Evolutionary conservation across 2,113 vertebrate species (phyloP).

Genomic region (Etheostoma spectabile): DNA sequence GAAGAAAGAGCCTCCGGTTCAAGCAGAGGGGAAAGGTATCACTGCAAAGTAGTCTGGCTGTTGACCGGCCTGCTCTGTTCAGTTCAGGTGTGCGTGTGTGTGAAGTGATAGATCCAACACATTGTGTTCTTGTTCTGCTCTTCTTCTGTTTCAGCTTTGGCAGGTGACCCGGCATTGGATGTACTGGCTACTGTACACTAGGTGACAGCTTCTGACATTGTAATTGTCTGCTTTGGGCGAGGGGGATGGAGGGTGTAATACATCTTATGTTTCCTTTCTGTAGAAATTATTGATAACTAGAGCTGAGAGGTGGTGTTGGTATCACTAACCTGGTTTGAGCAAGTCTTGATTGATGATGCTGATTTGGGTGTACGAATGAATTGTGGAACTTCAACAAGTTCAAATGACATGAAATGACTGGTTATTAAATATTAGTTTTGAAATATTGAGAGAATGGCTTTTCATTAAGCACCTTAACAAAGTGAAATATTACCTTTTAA

Average conservation of each 20-base stretch:
- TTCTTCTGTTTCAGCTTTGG: conserved; percentile 79
- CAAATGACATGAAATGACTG: background rate
- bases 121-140: conserved; percentile 79
- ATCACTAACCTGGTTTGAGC: conserved; percentile 40
- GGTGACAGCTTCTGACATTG: conserved; percentile 81
- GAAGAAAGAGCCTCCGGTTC: conserved; percentile 90
- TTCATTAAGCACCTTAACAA: background rate
- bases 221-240: conserved; percentile 79
- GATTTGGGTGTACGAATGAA: conserved; percentile 25
- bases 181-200: conserved; percentile 71
- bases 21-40: conserved; percentile 83
- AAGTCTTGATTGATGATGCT: conserved; percentile 35
- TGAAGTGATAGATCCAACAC: conserved; percentile 82
- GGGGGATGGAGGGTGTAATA: conserved; percentile 65
- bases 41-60: conserved; percentile 62
- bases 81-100: conserved; percentile 69
- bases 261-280: conserved; percentile 74
- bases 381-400: background rate
- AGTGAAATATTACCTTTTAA: background rate
- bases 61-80: conserved; percentile 62
- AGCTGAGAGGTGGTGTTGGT: conserved; percentile 57
- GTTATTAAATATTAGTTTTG: conserved; percentile 5
- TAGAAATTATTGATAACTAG: conserved; percentile 79
- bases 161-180: conserved; percentile 76
- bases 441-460: background rate